Conservation (phyloP, 2,797 vertebrate species). For the Tamandua tetradactyla region DNA sequence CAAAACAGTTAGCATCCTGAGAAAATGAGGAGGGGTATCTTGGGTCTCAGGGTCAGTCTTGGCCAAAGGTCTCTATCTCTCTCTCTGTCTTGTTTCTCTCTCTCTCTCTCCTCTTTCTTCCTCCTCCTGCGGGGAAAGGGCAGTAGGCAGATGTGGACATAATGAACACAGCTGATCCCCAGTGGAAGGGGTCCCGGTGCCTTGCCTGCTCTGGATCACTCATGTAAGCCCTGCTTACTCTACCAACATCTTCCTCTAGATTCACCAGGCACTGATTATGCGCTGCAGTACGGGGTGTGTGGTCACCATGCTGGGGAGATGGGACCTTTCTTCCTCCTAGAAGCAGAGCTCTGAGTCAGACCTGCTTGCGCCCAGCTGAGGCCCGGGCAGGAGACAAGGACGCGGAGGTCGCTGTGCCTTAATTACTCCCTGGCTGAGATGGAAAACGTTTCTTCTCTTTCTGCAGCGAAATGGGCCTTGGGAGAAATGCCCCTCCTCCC, state of each 20-base stretch:
- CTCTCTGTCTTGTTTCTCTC: no score
- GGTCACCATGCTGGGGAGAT: accelerated
- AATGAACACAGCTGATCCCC: neutral
- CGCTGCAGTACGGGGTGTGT: accelerated
- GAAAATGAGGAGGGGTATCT: neutral
- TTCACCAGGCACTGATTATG: accelerated
- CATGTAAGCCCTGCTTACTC: neutral
- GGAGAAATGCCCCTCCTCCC: neutral
- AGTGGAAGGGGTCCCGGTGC: neutral
- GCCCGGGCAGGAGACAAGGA: neutral
- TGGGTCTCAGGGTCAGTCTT: neutral
- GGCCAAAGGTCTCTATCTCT: neutral
- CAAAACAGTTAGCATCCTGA: no score
- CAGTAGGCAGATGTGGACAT: neutral
- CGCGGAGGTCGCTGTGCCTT: accelerated
- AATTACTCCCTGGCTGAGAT: neutral
- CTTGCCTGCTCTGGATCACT: neutral
- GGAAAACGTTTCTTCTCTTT: neutral
- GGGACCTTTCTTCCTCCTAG: neutral
- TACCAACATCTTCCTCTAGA: neutral
- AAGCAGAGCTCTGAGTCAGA: neutral
- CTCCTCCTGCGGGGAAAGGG: neutral
- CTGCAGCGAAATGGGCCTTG: neutral
- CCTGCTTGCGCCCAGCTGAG: neutral
- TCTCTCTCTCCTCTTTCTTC: neutral